Conservation (phyloP, 2,113 vertebrate species). For the Saccopteryx bilineata region DNA sequence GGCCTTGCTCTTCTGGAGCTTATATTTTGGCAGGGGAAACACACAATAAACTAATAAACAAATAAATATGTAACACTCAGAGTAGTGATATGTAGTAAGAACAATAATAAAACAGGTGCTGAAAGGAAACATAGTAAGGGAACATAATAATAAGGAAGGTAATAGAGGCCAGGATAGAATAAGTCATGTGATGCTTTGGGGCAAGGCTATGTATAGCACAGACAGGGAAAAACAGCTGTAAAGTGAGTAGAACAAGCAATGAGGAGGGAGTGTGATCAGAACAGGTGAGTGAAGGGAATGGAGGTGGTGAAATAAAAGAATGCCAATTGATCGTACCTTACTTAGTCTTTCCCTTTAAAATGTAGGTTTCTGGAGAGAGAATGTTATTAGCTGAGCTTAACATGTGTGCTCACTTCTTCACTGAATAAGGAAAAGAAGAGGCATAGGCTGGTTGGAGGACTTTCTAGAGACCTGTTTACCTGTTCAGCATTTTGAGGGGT, state of each 20-base stretch:
- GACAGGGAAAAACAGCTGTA: not conserved
- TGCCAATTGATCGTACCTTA: not conserved
- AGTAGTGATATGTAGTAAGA: not conserved
- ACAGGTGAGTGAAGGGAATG: not conserved
- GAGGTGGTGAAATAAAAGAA: not conserved
- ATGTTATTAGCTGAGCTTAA: not conserved
- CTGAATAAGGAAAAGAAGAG: not conserved
- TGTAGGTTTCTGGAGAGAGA: not conserved
- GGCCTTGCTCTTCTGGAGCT: not conserved
- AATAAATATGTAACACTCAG: not conserved
- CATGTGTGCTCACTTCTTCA: not conserved
- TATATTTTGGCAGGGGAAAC: not conserved
- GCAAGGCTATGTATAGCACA: not conserved
- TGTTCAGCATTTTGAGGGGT: not conserved
- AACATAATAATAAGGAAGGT: not conserved
- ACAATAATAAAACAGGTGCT: not conserved
- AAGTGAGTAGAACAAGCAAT: not conserved
- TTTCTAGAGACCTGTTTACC: not conserved
- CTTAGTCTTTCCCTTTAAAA: not conserved
- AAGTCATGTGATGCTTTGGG: not conserved
- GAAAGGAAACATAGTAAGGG: not conserved
- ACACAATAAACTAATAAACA: not conserved
- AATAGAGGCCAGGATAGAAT: not conserved
- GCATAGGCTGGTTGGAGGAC: not conserved
- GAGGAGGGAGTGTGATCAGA: not conserved